phyloP scores from a whole-genome alignment of 2,888 invertebrate species.

The Drosophila austrosaltans region DNA sequence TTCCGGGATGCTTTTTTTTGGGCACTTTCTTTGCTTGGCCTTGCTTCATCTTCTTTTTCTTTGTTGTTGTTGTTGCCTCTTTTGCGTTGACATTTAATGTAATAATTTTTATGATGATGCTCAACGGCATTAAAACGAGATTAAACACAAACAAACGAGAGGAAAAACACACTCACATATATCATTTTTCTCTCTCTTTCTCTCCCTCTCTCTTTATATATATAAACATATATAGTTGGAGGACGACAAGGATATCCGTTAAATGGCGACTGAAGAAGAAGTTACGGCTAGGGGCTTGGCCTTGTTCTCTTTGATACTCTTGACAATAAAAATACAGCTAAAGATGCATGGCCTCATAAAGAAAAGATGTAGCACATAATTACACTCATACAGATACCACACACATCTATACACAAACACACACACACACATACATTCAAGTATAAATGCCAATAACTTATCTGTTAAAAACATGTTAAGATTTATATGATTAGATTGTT shows the following conservation, averaged over 20 bases:
- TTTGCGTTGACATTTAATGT: slow-evolving; percentile 76
- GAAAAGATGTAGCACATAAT: slow-evolving; percentile 75
- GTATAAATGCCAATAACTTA: slow-evolving; percentile 13
- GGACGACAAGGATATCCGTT: slow-evolving; percentile 1
- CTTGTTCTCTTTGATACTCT: slow-evolving; percentile 62
- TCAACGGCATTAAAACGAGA: slow-evolving; percentile 77
- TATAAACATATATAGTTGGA: not conserved
- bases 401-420: not conserved
- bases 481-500: not conserved
- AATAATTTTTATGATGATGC: slow-evolving; percentile 78
- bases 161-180: slow-evolving; percentile 21
- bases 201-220: not conserved
- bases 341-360: slow-evolving; percentile 41
- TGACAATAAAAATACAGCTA: slow-evolving; percentile 60
- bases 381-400: slow-evolving; percentile 32
- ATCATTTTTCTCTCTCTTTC: not conserved
- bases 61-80: slow-evolving; percentile 7
- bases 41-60: slow-evolving; percentile 4
- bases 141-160: slow-evolving; percentile 76
- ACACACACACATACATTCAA: slow-evolving; percentile 19
- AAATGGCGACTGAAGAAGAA: not conserved
- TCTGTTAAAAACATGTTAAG: not conserved
- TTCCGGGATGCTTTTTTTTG: slow-evolving; percentile 27
- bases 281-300: not conserved
- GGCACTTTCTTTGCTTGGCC: not conserved